These are phyloP conservation scores for Atrichornis clamosus DNA, from an alignment of 2,113 vertebrate genomes.

Conservation along the genomic window DNA sequence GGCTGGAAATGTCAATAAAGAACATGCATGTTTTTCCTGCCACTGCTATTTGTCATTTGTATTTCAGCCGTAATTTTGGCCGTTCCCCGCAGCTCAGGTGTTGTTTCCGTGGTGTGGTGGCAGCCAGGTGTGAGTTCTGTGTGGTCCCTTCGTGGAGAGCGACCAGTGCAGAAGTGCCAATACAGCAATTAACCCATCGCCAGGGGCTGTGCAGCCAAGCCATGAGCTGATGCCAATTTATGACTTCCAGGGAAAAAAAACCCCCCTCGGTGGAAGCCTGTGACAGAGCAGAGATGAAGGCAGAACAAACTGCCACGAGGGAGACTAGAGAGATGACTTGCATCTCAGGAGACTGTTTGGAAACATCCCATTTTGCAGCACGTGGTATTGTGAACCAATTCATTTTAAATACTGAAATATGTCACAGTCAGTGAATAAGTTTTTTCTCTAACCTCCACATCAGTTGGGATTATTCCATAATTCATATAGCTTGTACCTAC, in stretches of 20 bases:
- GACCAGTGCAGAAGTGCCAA: background rate
- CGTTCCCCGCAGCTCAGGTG: fast-evolving
- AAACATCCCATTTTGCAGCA: background rate
- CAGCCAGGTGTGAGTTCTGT: fast-evolving
- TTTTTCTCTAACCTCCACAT: background rate
- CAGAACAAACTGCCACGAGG: background rate
- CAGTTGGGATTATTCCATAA: background rate
- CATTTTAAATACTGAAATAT: background rate
- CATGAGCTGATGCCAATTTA: fast-evolving
- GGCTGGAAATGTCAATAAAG: background rate
- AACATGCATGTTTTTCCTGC: background rate
- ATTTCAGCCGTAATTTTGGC: fast-evolving
- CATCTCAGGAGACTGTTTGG: background rate
- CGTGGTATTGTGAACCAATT: background rate
- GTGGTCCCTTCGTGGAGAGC: fast-evolving
- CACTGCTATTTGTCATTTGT: background rate
- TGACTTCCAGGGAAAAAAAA: background rate
- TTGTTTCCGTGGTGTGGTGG: background rate
- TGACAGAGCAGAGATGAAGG: background rate
- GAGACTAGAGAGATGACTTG: background rate
- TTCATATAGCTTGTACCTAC: background rate
- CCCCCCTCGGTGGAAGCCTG: background rate
- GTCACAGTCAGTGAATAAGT: fast-evolving
- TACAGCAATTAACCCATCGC: background rate
- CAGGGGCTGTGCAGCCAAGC: background rate